These are phyloP conservation scores for Trogon surrucura DNA, from an alignment of 2,113 vertebrate genomes.

Conservation along the genomic window DNA sequence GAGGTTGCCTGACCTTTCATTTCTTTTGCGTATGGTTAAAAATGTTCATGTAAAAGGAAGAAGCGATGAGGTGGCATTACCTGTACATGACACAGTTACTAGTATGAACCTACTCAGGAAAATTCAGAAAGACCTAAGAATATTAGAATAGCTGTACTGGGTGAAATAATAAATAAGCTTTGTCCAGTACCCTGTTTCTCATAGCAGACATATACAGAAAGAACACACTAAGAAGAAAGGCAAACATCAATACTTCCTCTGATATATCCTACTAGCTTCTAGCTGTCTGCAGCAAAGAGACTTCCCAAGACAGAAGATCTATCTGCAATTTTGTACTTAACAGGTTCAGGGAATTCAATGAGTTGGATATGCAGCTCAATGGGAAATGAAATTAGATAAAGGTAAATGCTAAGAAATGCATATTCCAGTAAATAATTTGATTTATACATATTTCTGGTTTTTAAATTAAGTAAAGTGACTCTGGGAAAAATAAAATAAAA, in stretches of 20 bases:
- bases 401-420: constrained; percentile 13
- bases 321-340: neutral
- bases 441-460: neutral
- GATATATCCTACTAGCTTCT: neutral
- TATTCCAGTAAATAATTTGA: constrained; percentile 46
- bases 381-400: constrained; percentile 35
- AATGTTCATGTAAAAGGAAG: neutral
- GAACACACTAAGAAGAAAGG: neutral
- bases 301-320: neutral
- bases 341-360: neutral
- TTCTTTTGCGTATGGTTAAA: neutral
- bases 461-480: neutral
- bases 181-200: neutral
- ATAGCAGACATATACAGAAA: neutral
- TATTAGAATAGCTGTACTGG: neutral
- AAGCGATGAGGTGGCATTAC: neutral
- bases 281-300: neutral
- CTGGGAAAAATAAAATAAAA: neutral
- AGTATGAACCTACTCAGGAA: neutral
- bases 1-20: fast-evolving
- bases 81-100: neutral
- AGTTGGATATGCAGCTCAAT: neutral
- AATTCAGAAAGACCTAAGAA: neutral
- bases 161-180: neutral
- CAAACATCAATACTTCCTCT: neutral